Evolutionary conservation across 2,888 invertebrate species (phyloP), one percentile per base, ranked within the genome.

Genomic region (Escarpia spicata): DNA sequence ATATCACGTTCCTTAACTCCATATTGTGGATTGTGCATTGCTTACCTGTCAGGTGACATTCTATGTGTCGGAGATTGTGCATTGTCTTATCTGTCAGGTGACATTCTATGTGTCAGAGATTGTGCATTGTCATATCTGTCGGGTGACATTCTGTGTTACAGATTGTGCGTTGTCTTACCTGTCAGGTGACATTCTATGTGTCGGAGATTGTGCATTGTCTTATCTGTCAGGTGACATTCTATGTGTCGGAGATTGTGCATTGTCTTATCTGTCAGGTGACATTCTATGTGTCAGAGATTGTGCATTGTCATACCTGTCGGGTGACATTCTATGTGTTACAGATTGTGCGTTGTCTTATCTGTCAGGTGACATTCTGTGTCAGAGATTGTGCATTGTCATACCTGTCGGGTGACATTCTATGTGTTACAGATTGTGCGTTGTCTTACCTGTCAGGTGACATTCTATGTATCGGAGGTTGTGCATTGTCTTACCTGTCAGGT

Each of bases 361-460:
- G 60, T 60, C 60, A 60, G 60, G 60, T 60, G 60, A 60, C 60
- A 60, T 60, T 60, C 60, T 75, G 75, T 75, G 75, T 75, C 75
- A 26, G 75, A 75, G 75, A 75, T 75, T 75, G 75, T 75, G 75
- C 26, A 75, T 75, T 75, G 75, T 75, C 26, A 26, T 75, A 75
- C 75, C 26, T 26, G 75, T 75, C 26, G 19, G 75, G 26, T 75
- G 75, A 75, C 75, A 75, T 6, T 26, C 75, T 52, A 52, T 52
- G 26, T 75, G 75, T 75, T 6, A 2, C n/a, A n/a, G 19, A n/a
- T 26, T 75, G 75, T n/a, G n/a, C 75, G 3, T 75, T 75, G 26
- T 26, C 75, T 26, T 75, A 75, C 75, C 75, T 75, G 75, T 75
- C 26, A 75, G 75, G 75, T 75, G 75, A 75, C 75, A 75, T 26